Conservation (phyloP, 1,140 invertebrate species). For the Tetramorium simillimum region DNA sequence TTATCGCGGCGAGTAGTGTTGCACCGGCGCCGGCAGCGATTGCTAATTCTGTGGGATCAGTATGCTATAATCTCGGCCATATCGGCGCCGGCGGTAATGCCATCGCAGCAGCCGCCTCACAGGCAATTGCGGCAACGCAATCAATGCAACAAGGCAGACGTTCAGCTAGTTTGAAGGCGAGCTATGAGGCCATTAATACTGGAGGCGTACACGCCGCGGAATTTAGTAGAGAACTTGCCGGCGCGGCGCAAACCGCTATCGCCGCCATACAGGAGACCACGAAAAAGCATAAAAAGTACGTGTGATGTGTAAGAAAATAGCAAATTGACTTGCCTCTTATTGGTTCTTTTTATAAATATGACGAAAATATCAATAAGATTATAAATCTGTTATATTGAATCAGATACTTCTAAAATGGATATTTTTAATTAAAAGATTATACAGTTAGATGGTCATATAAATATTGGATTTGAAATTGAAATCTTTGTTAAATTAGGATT, state of each 20-base stretch:
- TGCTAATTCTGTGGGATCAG: slow-evolving; percentile 84
- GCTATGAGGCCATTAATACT: slow-evolving; percentile 94
- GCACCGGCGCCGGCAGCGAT: slow-evolving; percentile 77
- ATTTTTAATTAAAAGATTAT: background rate
- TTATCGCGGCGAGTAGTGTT: slow-evolving; percentile 78
- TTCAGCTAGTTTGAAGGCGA: slow-evolving; percentile 97
- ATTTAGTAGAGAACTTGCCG: slow-evolving; percentile 90
- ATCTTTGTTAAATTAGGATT: background rate
- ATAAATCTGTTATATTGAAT: background rate
- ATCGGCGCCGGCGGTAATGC: slow-evolving; percentile 93
- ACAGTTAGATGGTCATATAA: background rate
- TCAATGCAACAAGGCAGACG: slow-evolving; percentile 98
- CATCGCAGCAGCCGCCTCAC: slow-evolving; percentile 97
- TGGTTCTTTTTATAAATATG: background rate
- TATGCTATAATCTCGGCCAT: slow-evolving; percentile 89
- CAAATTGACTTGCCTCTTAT: background rate
- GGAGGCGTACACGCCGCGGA: slow-evolving; percentile 86
- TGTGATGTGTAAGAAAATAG: slow-evolving; percentile 27
- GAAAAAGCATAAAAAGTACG: slow-evolving; percentile 89
- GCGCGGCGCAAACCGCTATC: slow-evolving; percentile 92
- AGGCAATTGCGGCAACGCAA: slow-evolving; percentile 98
- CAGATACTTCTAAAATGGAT: background rate
- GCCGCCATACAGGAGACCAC: slow-evolving; percentile 90
- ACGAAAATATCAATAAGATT: background rate
- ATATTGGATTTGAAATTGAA: background rate